phyloP scores from a whole-genome alignment of 2,888 invertebrate species.

The Pheosia tremula region DNA sequence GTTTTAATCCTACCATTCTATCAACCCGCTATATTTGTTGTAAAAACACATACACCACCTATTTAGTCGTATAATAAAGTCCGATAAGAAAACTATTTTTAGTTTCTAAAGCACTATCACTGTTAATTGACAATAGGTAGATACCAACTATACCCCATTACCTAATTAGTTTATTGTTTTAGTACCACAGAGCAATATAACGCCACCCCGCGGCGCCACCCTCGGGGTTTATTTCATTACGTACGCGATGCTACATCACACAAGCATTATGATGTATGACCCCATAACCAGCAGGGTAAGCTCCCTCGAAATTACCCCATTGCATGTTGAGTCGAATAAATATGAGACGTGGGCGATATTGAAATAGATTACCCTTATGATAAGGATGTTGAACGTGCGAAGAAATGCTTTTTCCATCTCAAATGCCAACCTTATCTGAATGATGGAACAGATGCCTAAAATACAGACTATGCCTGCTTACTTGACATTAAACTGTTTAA shows the following conservation, averaged over 20 bases:
- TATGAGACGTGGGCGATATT: conserved; percentile 5
- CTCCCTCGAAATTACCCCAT: conserved; percentile 23
- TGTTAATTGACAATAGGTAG: not conserved
- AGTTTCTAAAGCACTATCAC: too few relatives aligned
- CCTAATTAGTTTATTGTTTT: not conserved
- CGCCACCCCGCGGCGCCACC: conserved; percentile 20
- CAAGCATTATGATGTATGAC: conserved; percentile 26
- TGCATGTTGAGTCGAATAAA: conserved; percentile 23
- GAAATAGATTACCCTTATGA: conserved; percentile 6
- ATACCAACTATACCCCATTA: not conserved
- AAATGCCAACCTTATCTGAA: too few relatives aligned
- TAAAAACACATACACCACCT: too few relatives aligned
- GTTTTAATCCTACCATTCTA: too few relatives aligned
- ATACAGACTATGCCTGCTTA: too few relatives aligned
- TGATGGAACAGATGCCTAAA: not conserved
- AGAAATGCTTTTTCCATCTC: not conserved
- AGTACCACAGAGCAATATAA: conserved; percentile 15
- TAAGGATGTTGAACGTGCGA: not conserved
- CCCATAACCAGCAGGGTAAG: conserved; percentile 21
- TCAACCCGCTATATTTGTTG: too few relatives aligned
- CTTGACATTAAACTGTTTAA: not conserved
- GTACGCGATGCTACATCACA: conserved; percentile 23
- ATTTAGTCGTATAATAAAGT: too few relatives aligned
- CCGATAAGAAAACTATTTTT: too few relatives aligned
- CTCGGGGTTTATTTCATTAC: conserved; percentile 25